Conservation (phyloP, 2,888 invertebrate species). For the Temnothorax ravouxi region DNA sequence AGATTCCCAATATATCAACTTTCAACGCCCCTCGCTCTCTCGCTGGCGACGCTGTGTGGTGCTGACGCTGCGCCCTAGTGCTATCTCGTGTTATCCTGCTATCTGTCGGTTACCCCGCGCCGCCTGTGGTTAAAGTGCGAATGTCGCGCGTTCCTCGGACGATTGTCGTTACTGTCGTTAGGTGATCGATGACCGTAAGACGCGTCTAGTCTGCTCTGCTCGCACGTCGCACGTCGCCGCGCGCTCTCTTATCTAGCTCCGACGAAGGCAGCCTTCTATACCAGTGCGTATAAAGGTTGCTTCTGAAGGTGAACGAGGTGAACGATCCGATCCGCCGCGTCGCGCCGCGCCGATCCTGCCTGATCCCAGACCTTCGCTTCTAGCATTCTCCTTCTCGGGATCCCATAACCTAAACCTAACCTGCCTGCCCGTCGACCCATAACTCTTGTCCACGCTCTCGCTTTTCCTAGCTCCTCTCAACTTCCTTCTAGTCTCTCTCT, state of each 20-base stretch:
- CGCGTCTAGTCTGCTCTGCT: conserved; percentile 68
- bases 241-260: conserved; percentile 69
- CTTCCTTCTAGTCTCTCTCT: too few species aligned
- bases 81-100: too few species aligned
- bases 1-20: too few species aligned
- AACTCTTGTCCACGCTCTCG: not conserved
- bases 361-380: too few species aligned
- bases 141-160: conserved; percentile 65
- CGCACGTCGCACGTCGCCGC: conserved; percentile 60
- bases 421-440: not conserved
- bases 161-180: conserved; percentile 65
- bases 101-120: conserved; percentile 39
- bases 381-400: not conserved
- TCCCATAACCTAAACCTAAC: conserved; percentile 53
- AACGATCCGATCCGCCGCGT: conserved; percentile 32
- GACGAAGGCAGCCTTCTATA: conserved; percentile 91
- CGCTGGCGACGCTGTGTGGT: too few species aligned
- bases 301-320: conserved; percentile 69
- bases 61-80: conserved; percentile 29
- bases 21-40: too few species aligned
- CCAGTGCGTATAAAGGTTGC: conserved; percentile 97
- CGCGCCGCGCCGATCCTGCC: not conserved
- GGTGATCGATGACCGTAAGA: conserved; percentile 72
- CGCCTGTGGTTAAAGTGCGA: conserved; percentile 67
- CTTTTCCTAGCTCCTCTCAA: too few species aligned